Evolutionary conservation across 2,113 vertebrate genomes (phyloP).

Genomic region (Phrynosoma platyrhinos): DNA sequence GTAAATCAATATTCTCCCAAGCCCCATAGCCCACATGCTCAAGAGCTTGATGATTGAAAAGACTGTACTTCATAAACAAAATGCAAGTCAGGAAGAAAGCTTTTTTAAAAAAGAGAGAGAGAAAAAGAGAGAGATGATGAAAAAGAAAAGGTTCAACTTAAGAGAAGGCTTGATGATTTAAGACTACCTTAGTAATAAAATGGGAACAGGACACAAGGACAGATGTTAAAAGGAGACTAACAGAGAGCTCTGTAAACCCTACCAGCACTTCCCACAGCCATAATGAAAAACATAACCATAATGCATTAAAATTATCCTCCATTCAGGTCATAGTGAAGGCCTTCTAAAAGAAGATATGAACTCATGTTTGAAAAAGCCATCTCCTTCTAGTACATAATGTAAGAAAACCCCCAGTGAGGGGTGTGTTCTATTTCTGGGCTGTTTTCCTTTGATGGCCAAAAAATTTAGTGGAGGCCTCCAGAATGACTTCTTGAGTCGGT

Average conservation of each 20-base stretch:
- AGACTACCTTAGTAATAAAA: conserved; percentile 50
- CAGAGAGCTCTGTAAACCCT: neutral
- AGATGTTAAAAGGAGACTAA: conserved; percentile 3
- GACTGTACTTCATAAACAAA: conserved; percentile 46
- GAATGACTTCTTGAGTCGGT: neutral
- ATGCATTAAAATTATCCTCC: neutral
- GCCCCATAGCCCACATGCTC: conserved; percentile 36
- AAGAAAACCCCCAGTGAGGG: neutral
- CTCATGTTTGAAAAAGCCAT: neutral
- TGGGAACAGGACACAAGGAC: neutral
- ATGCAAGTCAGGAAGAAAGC: conserved; percentile 24
- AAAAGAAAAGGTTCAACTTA: neutral
- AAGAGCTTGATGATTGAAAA: conserved; percentile 38
- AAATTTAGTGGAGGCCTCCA: neutral
- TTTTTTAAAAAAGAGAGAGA: neutral
- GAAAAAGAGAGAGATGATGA: neutral
- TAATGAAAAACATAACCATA: neutral
- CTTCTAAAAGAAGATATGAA: neutral
- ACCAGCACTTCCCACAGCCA: neutral
- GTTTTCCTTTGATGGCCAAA: neutral
- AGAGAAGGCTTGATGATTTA: conserved; percentile 37
- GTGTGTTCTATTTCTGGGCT: neutral
- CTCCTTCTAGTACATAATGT: neutral
- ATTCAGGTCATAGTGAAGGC: neutral
- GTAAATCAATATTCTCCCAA: conserved; percentile 52